Evolutionary conservation across 2,888 invertebrate genomes (phyloP).

Genomic region (Anthrax anthrax): DNA sequence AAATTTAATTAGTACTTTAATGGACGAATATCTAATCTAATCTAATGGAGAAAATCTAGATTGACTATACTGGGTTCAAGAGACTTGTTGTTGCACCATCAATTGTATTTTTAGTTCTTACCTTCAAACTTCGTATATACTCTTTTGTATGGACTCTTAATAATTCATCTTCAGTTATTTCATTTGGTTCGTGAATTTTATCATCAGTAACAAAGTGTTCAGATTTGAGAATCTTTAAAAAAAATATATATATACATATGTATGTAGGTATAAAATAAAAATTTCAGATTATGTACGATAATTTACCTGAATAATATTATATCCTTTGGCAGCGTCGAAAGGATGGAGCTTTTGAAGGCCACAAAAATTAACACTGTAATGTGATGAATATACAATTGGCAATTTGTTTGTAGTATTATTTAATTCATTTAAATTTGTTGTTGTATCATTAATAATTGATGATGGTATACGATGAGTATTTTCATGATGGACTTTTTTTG

Average conservation of each 20-base stretch:
- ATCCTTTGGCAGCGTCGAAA: slow-evolving; percentile 81
- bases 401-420: no score
- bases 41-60: no score
- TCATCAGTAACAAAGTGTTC: slow-evolving; percentile 46
- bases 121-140: slow-evolving; percentile 62
- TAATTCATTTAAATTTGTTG: no score
- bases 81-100: background rate
- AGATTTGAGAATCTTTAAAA: slow-evolving; percentile 46
- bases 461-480: slow-evolving; percentile 9
- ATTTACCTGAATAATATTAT: slow-evolving; percentile 51
- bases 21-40: no score
- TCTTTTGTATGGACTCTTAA: slow-evolving; percentile 58
- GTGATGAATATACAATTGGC: slow-evolving; percentile 65
- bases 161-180: slow-evolving; percentile 57
- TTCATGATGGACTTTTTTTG: slow-evolving; percentile 6
- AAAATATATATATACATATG: slow-evolving; percentile 11
- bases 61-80: no score
- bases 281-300: slow-evolving; percentile 1
- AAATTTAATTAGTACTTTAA: no score
- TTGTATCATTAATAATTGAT: slow-evolving; percentile 6
- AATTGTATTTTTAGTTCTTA: slow-evolving; percentile 20
- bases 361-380: slow-evolving; percentile 66
- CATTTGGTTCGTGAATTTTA: slow-evolving; percentile 49
- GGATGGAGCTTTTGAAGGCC: slow-evolving; percentile 76
- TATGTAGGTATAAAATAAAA: background rate